Conservation (phyloP, 2,113 vertebrate species). For the Odontesthes bonariensis region DNA sequence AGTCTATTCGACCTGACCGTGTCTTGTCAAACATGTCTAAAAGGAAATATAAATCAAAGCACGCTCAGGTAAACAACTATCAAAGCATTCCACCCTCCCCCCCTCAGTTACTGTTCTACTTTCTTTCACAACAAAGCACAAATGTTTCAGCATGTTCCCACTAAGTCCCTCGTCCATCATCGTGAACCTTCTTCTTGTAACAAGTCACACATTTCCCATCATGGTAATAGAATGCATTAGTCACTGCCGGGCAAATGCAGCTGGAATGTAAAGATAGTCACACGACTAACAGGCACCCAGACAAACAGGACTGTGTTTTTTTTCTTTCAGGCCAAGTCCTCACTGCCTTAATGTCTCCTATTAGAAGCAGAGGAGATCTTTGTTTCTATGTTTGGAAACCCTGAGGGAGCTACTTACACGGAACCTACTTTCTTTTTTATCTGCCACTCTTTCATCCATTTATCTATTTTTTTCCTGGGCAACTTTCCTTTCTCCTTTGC, state of each 20-base stretch:
- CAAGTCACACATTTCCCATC: slow-evolving; percentile 32
- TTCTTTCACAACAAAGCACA: not conserved
- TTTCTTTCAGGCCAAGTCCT: not conserved
- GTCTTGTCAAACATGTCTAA: slow-evolving; percentile 97
- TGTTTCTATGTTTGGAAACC: not conserved
- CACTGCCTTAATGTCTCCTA: not conserved
- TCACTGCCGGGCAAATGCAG: slow-evolving; percentile 34
- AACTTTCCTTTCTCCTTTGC: not conserved
- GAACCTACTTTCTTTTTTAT: not conserved
- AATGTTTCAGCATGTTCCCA: not conserved
- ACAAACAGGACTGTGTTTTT: slow-evolving; percentile 14
- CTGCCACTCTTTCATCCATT: not conserved
- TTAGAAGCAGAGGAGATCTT: slow-evolving; percentile 1
- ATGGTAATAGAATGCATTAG: slow-evolving; percentile 18
- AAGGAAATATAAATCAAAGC: slow-evolving; percentile 20
- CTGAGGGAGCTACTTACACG: not conserved
- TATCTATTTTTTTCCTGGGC: not conserved
- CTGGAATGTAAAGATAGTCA: slow-evolving; percentile 41
- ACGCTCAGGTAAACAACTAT: not conserved
- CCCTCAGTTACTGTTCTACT: not conserved
- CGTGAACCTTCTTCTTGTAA: not conserved
- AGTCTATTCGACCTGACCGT: slow-evolving; percentile 88
- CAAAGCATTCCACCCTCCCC: not conserved
- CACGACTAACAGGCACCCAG: not conserved
- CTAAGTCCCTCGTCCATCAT: not conserved